phyloP scores from a whole-genome alignment of 2,888 invertebrate species.

The Drosophila mimica region DNA sequence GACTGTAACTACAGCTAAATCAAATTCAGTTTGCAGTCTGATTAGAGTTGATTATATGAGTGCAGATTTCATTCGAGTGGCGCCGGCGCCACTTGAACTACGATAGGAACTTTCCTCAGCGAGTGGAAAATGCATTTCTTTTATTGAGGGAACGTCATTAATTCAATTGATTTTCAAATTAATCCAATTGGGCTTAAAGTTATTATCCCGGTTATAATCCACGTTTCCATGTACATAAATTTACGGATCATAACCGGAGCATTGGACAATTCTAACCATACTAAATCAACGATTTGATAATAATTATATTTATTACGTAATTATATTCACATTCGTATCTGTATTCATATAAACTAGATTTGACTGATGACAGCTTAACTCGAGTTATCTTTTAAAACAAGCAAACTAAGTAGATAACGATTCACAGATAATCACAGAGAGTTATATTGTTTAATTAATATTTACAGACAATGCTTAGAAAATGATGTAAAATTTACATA shows the following conservation, averaged over 20 bases:
- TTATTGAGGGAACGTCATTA: background rate
- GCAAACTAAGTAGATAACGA: background rate
- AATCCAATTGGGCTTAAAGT: background rate
- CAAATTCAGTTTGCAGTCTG: slow-evolving; percentile 37
- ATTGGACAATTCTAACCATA: background rate
- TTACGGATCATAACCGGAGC: background rate
- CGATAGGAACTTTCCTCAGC: background rate
- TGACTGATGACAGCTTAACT: background rate
- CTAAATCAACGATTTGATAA: background rate
- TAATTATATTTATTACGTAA: background rate
- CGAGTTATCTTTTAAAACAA: background rate
- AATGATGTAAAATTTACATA: background rate
- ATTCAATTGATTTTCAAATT: background rate
- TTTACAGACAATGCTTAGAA: background rate
- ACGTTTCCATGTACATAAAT: background rate
- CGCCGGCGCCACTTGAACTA: slow-evolving; percentile 54
- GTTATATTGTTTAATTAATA: background rate
- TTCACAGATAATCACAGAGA: background rate
- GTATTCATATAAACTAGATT: background rate
- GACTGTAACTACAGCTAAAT: slow-evolving; percentile 14
- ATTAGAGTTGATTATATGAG: slow-evolving; percentile 69
- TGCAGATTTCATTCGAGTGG: slow-evolving; percentile 56
- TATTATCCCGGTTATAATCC: background rate
- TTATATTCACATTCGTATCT: background rate
- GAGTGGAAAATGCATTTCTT: background rate